These are phyloP conservation scores for Dicrurus megarhynchus DNA, from an alignment of 2,113 vertebrate species.

Conservation along the genomic window DNA sequence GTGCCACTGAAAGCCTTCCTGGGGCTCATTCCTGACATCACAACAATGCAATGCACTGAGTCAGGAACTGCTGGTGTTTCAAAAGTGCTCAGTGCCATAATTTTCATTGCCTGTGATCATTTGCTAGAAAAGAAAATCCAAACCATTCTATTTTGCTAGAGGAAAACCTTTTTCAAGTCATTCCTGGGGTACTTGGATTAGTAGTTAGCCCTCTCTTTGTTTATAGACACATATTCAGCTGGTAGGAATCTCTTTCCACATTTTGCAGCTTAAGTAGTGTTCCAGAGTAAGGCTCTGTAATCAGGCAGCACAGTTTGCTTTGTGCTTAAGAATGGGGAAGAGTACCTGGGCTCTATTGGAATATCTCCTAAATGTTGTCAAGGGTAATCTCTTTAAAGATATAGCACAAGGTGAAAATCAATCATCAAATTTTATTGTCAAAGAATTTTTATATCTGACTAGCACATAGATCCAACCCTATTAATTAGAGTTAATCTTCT, in stretches of 20 bases:
- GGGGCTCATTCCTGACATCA: neutral
- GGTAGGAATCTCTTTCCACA: neutral
- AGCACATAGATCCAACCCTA: neutral
- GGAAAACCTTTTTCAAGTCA: neutral
- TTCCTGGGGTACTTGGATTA: neutral
- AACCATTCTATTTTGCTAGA: neutral
- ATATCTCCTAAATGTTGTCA: neutral
- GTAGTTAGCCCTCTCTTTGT: neutral
- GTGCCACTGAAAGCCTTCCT: slow-evolving; percentile 43
- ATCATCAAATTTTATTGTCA: neutral
- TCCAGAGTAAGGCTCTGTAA: neutral
- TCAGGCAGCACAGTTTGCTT: neutral
- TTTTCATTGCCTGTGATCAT: slow-evolving; percentile 10
- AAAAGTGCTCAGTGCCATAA: slow-evolving; percentile 30
- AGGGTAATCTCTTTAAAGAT: neutral
- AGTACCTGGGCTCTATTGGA: neutral
- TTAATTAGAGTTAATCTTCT: neutral
- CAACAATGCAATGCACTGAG: slow-evolving; percentile 10
- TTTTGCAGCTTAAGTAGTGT: neutral
- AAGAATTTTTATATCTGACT: neutral
- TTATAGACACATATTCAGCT: neutral
- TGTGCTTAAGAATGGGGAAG: neutral
- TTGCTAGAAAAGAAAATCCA: neutral
- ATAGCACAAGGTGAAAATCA: neutral
- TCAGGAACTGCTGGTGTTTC: neutral